Percentiles rank a stretch among this genome's conserved stretches.
These are phyloP conservation scores for Lithophane leautieri DNA, from an alignment of 2,888 invertebrate genomes.

Conservation along the genomic window DNA sequence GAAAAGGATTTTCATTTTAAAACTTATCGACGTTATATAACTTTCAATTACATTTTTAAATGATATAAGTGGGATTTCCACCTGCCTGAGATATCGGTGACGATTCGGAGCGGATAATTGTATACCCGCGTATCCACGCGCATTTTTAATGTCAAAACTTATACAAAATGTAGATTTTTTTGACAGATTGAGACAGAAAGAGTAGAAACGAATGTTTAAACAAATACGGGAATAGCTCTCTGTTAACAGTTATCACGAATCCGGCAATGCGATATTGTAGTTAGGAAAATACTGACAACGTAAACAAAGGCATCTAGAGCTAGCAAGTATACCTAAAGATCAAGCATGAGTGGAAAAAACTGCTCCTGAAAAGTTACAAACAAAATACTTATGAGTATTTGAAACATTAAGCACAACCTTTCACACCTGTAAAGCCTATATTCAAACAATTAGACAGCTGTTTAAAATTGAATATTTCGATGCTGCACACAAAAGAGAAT, in stretches of 20 bases:
- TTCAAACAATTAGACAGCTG: background rate
- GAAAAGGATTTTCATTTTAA: conserved; percentile 39
- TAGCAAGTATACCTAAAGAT: background rate
- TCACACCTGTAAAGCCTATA: background rate
- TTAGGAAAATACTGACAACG: background rate
- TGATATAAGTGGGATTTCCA: conserved; percentile 13
- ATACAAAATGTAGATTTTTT: background rate
- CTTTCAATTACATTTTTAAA: conserved; percentile 30
- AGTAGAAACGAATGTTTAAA: too few species aligned
- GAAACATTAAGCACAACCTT: background rate
- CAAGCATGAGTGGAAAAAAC: conserved; percentile 9
- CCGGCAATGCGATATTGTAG: background rate
- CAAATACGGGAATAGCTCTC: background rate
- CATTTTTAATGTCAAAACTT: background rate
- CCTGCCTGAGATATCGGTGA: background rate
- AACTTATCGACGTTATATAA: conserved; percentile 26
- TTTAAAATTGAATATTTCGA: conserved; percentile 23
- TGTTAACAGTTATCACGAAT: too few species aligned
- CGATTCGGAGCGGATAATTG: too few species aligned
- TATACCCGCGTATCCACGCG: background rate
- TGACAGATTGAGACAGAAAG: too few species aligned
- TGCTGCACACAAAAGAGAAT: conserved; percentile 29
- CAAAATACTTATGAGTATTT: background rate
- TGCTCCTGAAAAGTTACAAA: background rate
- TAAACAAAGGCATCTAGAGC: background rate